These are phyloP conservation scores for Nesometra sesokonis DNA, from an alignment of 35 echinoderm and acorn worm genomes.

Conservation along the genomic window DNA sequence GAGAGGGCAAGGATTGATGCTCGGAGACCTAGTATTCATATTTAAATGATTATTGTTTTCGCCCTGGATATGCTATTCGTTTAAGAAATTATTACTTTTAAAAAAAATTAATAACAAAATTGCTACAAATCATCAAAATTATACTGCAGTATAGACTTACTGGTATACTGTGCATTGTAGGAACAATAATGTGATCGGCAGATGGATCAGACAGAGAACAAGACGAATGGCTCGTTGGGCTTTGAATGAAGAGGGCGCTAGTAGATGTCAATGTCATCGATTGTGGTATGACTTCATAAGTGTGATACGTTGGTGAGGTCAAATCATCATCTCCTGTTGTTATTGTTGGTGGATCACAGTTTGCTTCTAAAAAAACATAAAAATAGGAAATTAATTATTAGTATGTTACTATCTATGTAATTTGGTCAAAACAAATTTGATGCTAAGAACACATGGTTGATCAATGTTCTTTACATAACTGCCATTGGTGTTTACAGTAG, in stretches of 20 bases:
- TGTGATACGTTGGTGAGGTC: not conserved
- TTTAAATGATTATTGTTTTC: no score
- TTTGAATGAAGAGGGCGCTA: slow-evolving; percentile 6
- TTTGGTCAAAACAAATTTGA: no score
- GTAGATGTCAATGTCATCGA: slow-evolving; percentile 3
- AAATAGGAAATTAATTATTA: not conserved
- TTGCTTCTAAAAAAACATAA: not conserved
- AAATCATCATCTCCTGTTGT: not conserved
- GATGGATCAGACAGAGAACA: not conserved
- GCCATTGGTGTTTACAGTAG: no score
- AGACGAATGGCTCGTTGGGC: not conserved
- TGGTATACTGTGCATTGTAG: not conserved
- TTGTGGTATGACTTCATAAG: slow-evolving; percentile 4
- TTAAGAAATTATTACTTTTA: no score
- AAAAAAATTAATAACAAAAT: not conserved
- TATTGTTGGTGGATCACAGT: not conserved
- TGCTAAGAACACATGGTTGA: no score
- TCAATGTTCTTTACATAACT: no score
- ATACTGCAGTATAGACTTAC: not conserved
- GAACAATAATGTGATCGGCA: slow-evolving; percentile 4
- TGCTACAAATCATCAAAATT: not conserved
- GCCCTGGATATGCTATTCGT: no score
- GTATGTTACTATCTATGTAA: no score
- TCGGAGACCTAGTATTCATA: no score
- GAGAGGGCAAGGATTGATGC: no score